Conservation (phyloP, 2,888 invertebrate species). For the Andricus quercusramuli region DNA sequence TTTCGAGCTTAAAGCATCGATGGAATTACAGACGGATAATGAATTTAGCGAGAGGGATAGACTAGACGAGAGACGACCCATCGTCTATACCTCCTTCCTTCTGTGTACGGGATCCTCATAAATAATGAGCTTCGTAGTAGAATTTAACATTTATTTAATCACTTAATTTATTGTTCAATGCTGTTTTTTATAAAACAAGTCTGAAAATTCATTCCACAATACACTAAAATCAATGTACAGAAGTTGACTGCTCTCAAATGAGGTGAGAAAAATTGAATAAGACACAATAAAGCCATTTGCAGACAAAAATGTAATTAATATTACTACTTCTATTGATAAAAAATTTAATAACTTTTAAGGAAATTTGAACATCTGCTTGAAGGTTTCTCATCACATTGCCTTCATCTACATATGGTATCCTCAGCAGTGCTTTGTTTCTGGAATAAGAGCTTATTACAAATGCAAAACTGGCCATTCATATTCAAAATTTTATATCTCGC, state of each 20-base stretch:
- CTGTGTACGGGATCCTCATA: conserved; percentile 51
- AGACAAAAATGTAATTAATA: neutral
- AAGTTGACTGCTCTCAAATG: no score
- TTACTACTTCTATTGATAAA: neutral
- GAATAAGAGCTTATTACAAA: conserved; percentile 88
- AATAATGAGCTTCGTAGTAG: conserved; percentile 51
- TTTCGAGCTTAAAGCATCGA: conserved; percentile 73
- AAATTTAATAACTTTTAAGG: neutral
- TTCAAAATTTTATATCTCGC: conserved; percentile 93
- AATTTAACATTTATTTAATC: conserved; percentile 67
- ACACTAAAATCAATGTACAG: neutral
- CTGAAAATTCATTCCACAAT: neutral
- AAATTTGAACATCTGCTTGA: conserved; percentile 44
- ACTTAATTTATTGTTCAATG: conserved; percentile 64
- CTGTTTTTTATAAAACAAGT: neutral
- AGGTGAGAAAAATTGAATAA: no score
- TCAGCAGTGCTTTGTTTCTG: conserved; percentile 81
- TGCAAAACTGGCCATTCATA: conserved; percentile 94
- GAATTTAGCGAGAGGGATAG: conserved; percentile 74
- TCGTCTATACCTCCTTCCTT: conserved; percentile 44
- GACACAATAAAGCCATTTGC: neutral
- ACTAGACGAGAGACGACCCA: conserved; percentile 67
- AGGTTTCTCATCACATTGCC: conserved; percentile 52
- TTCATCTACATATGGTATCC: conserved; percentile 83
- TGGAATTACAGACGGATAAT: conserved; percentile 76